A percentile compares a stretch with the other conserved stretches of the same genome.
phyloP scores from a whole-genome alignment of 2,113 vertebrate species.

The Hypanus sabinus region DNA sequence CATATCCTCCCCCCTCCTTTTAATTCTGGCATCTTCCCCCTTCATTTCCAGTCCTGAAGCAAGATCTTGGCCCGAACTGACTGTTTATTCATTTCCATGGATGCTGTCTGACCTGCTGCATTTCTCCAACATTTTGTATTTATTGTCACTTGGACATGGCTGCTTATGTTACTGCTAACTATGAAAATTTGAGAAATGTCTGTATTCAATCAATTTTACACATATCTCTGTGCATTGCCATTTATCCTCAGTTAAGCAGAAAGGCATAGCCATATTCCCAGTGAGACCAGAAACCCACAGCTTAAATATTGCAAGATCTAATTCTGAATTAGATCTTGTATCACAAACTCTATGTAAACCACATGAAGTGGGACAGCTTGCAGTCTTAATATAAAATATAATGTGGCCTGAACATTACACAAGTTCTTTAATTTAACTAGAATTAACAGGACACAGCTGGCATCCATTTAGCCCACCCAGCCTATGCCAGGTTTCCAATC shows the following conservation, averaged over 20 bases:
- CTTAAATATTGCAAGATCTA: background rate
- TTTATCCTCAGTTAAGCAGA: background rate
- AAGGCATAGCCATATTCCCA: background rate
- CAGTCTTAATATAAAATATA: background rate
- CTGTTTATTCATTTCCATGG: too few species aligned
- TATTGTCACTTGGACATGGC: too few species aligned
- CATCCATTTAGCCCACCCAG: background rate
- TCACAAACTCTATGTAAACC: background rate
- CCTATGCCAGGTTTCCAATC: background rate
- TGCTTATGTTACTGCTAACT: background rate
- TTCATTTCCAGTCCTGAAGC: too few species aligned
- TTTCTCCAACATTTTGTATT: too few species aligned
- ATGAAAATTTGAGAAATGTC: background rate
- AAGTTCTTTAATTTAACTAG: background rate
- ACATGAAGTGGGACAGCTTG: background rate
- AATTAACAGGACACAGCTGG: background rate
- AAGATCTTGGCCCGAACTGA: too few species aligned
- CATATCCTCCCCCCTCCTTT: too few species aligned
- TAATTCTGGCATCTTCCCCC: too few species aligned
- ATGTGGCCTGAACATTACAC: background rate
- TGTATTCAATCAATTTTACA: slow-evolving; percentile 1
- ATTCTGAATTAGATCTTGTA: background rate
- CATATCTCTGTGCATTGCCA: background rate
- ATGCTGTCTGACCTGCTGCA: too few species aligned
- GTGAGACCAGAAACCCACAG: background rate